Evolutionary conservation across 1,140 invertebrate genomes (phyloP).

Genomic region (Neomicropteryx cornuta): DNA sequence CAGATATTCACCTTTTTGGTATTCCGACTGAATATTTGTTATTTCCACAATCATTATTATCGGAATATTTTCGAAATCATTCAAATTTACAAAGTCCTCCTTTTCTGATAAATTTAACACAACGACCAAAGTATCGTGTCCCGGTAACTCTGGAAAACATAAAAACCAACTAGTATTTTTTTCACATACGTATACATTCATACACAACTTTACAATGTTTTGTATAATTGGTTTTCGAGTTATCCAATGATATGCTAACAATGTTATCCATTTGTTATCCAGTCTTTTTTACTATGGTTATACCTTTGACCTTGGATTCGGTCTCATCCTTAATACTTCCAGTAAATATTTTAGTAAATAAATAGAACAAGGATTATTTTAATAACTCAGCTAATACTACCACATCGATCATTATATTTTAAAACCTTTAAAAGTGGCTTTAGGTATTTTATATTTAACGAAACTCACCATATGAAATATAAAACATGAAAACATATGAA

Average conservation of each 20-base stretch:
- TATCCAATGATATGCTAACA: not conserved
- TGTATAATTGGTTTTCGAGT: not conserved
- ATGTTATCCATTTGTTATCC: not conserved
- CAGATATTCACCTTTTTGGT: too few relatives aligned
- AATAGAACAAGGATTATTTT: slow-evolving; percentile 5
- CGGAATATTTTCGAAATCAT: slow-evolving; percentile 30
- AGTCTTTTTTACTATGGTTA: not conserved
- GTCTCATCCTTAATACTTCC: not conserved
- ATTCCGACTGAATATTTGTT: too few relatives aligned
- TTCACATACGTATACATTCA: slow-evolving; percentile 20
- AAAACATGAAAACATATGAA: not conserved
- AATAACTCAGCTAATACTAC: slow-evolving; percentile 3
- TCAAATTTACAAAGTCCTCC: slow-evolving; percentile 22
- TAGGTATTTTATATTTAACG: not conserved
- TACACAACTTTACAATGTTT: not conserved
- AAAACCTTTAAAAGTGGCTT: not conserved
- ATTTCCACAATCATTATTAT: too few relatives aligned
- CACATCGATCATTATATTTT: slow-evolving; percentile 1
- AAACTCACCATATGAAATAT: not conserved
- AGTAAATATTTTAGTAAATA: not conserved
- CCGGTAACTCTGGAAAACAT: too few relatives aligned
- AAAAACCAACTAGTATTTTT: too few relatives aligned
- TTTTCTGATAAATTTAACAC: slow-evolving; percentile 24
- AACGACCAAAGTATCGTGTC: slow-evolving; percentile 22
- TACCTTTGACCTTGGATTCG: not conserved